Evolutionary conservation across 2,797 vertebrate genomes (phyloP).

Genomic region (Manis javanica): DNA sequence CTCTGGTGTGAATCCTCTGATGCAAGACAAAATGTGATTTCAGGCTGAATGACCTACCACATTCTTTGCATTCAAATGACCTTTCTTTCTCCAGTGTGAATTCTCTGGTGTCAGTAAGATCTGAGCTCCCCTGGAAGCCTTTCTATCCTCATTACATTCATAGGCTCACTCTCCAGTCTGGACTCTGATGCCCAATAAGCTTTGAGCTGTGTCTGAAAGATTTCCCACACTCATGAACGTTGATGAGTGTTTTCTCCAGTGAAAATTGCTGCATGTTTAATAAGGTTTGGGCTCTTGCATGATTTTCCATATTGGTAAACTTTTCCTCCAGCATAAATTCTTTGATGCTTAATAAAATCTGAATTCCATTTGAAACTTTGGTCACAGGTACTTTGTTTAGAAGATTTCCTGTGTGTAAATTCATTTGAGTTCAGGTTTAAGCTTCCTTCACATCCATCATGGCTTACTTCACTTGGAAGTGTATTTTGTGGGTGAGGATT

Average conservation of each 20-base stretch:
- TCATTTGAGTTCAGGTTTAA: constrained; percentile 33
- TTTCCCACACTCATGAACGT: constrained; percentile 64
- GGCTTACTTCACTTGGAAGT: not conserved
- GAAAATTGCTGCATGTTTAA: constrained; percentile 24
- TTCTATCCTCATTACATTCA: constrained; percentile 66
- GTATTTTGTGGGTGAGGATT: constrained; percentile 60
- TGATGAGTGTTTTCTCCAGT: constrained; percentile 59
- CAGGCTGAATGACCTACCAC: constrained; percentile 75
- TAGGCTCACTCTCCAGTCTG: constrained; percentile 74
- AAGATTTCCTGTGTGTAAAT: constrained; percentile 20
- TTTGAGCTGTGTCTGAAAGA: constrained; percentile 73
- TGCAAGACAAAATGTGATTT: constrained; percentile 74
- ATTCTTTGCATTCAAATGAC: constrained; percentile 71
- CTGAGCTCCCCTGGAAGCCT: constrained; percentile 64
- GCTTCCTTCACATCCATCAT: not conserved
- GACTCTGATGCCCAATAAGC: constrained; percentile 70
- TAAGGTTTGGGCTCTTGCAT: constrained; percentile 59
- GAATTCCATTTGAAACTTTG: constrained; percentile 67
- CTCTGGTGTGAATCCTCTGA: constrained; percentile 74
- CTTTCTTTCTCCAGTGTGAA: constrained; percentile 79
- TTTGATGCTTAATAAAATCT: constrained; percentile 72
- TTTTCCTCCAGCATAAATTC: constrained; percentile 70
- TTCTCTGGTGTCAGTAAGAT: constrained; percentile 69
- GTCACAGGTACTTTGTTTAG: not conserved
- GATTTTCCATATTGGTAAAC: constrained; percentile 60